Evolutionary conservation across 1,140 invertebrate genomes (phyloP).

Genomic region (Drosophila rhopaloa): DNA sequence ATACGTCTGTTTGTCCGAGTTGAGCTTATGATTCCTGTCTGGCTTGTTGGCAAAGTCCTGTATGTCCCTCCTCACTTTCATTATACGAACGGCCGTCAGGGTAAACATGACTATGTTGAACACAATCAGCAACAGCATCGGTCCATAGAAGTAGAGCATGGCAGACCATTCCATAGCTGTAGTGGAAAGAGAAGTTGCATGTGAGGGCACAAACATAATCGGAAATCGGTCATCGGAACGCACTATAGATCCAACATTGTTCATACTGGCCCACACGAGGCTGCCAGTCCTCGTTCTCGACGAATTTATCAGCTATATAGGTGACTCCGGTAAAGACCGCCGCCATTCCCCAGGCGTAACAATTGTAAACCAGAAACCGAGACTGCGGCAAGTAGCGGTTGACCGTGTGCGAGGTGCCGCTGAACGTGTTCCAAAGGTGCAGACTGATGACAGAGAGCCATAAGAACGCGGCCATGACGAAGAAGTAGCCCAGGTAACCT

Average conservation of each 20-base stretch:
- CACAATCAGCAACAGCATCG: constrained; percentile 88
- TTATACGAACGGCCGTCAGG: constrained; percentile 86
- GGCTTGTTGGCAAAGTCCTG: constrained; percentile 7
- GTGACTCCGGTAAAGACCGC: constrained; percentile 84
- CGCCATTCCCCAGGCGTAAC: constrained; percentile 90
- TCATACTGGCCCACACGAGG: constrained; percentile 86
- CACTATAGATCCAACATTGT: constrained; percentile 87
- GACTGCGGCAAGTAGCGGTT: constrained; percentile 57
- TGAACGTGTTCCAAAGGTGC: constrained; percentile 90
- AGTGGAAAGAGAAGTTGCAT: background rate
- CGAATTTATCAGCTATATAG: constrained; percentile 40
- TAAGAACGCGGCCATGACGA: constrained; percentile 89
- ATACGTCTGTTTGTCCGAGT: constrained; percentile 52
- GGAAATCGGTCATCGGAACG: constrained; percentile 31
- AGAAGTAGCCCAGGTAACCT: constrained; percentile 89
- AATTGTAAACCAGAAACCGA: constrained; percentile 88
- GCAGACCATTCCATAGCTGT: constrained; percentile 70
- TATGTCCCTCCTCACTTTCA: constrained; percentile 86
- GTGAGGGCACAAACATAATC: background rate
- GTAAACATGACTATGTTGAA: constrained; percentile 89
- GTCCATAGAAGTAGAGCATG: constrained; percentile 90
- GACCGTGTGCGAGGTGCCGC: constrained; percentile 80
- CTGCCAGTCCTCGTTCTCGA: constrained; percentile 73
- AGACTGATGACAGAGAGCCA: constrained; percentile 92
- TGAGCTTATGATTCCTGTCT: constrained; percentile 22